Base-by-base conservation (phyloP, 2,797 vertebrate species). In the Ambastaia sidthimunki region DNA sequence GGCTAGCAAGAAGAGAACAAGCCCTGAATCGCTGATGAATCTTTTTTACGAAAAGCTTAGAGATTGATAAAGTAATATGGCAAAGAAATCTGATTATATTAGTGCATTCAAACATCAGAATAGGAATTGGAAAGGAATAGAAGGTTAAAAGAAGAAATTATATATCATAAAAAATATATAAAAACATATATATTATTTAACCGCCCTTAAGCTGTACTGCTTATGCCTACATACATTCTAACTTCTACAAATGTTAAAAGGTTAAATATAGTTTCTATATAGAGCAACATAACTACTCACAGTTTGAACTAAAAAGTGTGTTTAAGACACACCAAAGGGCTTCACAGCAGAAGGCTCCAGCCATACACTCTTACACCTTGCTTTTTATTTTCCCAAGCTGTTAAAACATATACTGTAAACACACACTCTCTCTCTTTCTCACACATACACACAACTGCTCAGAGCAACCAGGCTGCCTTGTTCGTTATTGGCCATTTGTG, bases 401-500 rank as follows among this genome's bases (percentile, higher is more conserved):
- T 57, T n/a, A 74, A 71, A 54, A 67, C 16, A 44, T 7, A 37
- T 55, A 77, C 60, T 23, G 13, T 62, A 74, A 21, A 47, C 55
- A 63, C 55, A 57, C 57, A 66, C 47, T 34, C 28, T 23, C 65
- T 55, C 50, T 34, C 74, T 44, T 44, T 44, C 9, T 44, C 41
- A 44, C 41, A 44, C 41, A 44, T 2, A 41, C 71, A 66, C 21
- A 66, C n/a, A 21, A 52, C 31, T 47, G 62, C 74, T 57, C 63
- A 65, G 69, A 66, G 55, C 52, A 23, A 65, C 31, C 21, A 71
- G 4, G 41, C n/a, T 7, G 9, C 15, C 68, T 68, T 71, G 76
- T 74, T 74, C 21, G 65, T 80, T 77, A 70, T 71, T 21, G 55
- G 19, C 63, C 59, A 69, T 69, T 52, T 72, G 60, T 71, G 73